Evolutionary conservation across 2,113 vertebrate genomes (phyloP), one percentile per base, ranked within the genome.

Genomic region (Trematocara stigmaticum): DNA sequence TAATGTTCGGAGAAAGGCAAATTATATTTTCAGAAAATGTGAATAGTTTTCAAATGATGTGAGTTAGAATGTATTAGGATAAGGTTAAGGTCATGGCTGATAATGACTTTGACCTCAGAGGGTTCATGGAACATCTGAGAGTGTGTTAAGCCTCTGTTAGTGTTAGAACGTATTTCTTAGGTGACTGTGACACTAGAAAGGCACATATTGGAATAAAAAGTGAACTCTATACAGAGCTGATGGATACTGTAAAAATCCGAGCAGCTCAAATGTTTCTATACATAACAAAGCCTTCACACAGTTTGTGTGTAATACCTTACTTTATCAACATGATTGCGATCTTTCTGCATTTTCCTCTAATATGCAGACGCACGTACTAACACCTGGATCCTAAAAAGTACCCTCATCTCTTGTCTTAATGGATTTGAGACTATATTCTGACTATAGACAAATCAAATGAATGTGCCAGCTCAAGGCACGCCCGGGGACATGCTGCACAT

Each of bases 371-470:
- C 52, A 47, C 34, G 9, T 8, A 78, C 76, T 47, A 12, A 53
- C 23, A 83, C 38, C 35, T 82, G 61, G 51, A 83, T 84, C 74
- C 51, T 55, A 87, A 82, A 47, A 56, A 61, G 55, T 35, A 40
- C 10, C 18, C 84, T 7, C 56, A 74, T 87, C 52, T 90, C 83
- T 80, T 26, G 26, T 79, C 88, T 81, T 89, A 66, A 89, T 86
- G 69, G 53, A 52, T 85, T 83, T 92, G 61, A 85, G 42, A 86
- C 61, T 52, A 35, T 81, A 38, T 53, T 89, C 79, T 42, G 81
- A 85, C 78, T 82, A 31, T 78, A 47, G 64, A 87, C 87, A 93
- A 93, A 93, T 89, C 81, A 87, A 91, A 80, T 69, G 76, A 88
- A 71, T 80, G 45, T 69, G 61, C 71, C 49, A 20, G 84, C 86